phyloP scores from a whole-genome alignment of 1,140 invertebrate species.

The Euwallacea similis region DNA sequence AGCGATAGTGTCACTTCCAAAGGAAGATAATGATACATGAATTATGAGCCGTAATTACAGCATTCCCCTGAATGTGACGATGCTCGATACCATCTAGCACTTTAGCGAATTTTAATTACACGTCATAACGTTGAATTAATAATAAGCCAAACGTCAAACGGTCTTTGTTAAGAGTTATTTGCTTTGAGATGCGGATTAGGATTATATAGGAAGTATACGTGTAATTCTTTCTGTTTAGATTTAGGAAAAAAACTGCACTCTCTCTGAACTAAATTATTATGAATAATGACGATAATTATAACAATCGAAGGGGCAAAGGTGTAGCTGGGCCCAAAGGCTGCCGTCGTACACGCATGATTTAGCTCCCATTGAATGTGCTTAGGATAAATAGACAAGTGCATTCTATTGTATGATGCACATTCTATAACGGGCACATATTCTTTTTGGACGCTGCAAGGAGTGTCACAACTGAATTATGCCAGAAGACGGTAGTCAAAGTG shows the following conservation, averaged over 20 bases:
- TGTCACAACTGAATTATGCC: not conserved
- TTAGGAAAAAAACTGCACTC: too few relatives aligned
- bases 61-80: constrained; percentile 26
- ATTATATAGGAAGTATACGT: not conserved
- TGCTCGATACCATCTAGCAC: constrained; percentile 27
- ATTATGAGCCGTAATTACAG: constrained; percentile 27
- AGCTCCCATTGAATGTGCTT: constrained; percentile 8
- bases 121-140: constrained; percentile 15
- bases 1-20: constrained; percentile 17
- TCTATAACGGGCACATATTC: too few relatives aligned
- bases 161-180: constrained; percentile 7
- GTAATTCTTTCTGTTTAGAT: too few relatives aligned
- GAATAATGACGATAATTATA: too few relatives aligned
- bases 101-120: constrained; percentile 30
- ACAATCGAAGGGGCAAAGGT: too few relatives aligned
- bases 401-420: too few relatives aligned
- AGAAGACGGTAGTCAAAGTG: not conserved
- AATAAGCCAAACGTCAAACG: constrained; percentile 19
- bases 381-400: not conserved
- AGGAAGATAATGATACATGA: constrained; percentile 18
- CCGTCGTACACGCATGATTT: constrained; percentile 6
- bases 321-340: not conserved
- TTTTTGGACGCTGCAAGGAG: too few relatives aligned
- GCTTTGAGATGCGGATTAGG: constrained; percentile 21
- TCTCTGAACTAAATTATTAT: too few relatives aligned